Evolutionary conservation across 2,797 vertebrate genomes (phyloP), one percentile per base, ranked within the genome.

Genomic region (Phalloptychus januarius): DNA sequence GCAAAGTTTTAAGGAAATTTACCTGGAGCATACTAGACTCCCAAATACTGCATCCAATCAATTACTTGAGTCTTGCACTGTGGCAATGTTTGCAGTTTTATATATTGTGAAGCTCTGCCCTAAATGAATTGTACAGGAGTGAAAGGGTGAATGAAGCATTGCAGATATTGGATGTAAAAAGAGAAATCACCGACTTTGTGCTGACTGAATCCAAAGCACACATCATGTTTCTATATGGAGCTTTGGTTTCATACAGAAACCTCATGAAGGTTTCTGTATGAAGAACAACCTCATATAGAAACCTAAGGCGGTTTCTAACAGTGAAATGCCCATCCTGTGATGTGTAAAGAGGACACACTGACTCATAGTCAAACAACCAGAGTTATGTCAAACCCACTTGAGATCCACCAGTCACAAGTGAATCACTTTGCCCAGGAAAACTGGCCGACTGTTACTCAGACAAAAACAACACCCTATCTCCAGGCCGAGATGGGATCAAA

Each of bases 401-500:
- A 83, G 82, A 87, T 90, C 84, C 77, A 83, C 87, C 85, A 79
- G 79, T 80, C 79, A 83, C 54, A 81, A 84, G 77, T 90, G 91
- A 94, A 85, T 92, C 91, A 93, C 80, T 89, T 76, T 83, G 76
- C 78, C 87, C 70, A 80, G 80, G 86, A 84, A 90, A 65, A 74
- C 74, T 38, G 46, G 20, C 72, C 79, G 76, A 79, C 77, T 44
- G 38, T 42, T 72, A 56, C 78, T 91, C 87, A 77, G 84, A 85
- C 85, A 40, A 77, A 61, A 85, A 75, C 73, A 84, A 73, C 83
- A 88, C 70, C 25, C 38, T 44, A 70, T 44, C 74, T 83, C 79
- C 25, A 70, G 78, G 45, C 48, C 73, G 67, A 82, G 70, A 75
- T 0, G 8, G 8, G 48, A 76, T 75, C 65, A 70, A 75, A 45